Percentiles rank a stretch among this genome's conserved stretches.
phyloP scores from a whole-genome alignment of 2,797 vertebrate species.

The Cyprinella venusta region DNA sequence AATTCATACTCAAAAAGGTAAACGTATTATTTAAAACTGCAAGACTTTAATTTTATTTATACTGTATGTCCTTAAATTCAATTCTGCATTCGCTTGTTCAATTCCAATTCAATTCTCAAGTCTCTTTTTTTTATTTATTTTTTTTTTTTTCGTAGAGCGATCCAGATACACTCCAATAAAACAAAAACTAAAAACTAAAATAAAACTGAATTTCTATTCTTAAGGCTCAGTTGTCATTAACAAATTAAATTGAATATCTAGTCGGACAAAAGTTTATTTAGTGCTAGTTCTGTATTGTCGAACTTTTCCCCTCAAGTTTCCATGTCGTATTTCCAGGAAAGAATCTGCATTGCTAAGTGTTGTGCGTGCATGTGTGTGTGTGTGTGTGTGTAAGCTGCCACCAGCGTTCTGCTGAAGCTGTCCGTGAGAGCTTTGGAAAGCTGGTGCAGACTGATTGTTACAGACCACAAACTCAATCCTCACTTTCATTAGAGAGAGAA shows the following conservation, averaged over 20 bases:
- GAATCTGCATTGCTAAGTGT: background rate
- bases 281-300: background rate
- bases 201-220: background rate
- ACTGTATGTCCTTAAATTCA: background rate
- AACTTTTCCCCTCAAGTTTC: background rate
- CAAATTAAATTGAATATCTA: background rate
- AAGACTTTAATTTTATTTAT: background rate
- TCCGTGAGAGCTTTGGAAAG: constrained; percentile 17
- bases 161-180: background rate
- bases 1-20: too few relatives aligned
- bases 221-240: background rate
- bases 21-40: background rate
- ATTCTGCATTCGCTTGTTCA: background rate
- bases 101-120: background rate
- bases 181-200: too few relatives aligned
- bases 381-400: background rate
- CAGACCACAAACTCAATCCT: constrained; percentile 40
- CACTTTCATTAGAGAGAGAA: constrained; percentile 47
- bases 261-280: background rate
- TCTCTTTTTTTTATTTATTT: rapidly evolving
- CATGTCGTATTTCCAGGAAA: background rate
- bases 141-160: background rate
- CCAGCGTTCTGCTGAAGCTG: background rate
- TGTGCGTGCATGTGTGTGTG: background rate
- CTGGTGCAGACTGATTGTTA: constrained; percentile 42